Evolutionary conservation across 2,888 invertebrate genomes (phyloP).

Genomic region (Cheilosia grossa): DNA sequence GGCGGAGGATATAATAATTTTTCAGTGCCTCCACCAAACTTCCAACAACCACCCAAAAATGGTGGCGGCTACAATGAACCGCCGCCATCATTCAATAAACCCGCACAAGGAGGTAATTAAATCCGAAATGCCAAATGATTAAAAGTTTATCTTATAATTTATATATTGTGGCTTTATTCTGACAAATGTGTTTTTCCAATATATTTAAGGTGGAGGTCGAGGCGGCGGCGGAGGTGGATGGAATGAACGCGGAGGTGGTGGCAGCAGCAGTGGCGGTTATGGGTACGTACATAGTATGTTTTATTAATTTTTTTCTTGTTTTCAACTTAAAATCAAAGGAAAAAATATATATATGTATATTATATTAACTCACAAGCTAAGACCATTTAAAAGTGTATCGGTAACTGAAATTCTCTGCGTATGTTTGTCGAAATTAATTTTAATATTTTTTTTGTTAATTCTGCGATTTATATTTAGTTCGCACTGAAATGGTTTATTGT

Average conservation of each 20-base stretch:
- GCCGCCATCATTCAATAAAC: slow-evolving; percentile 81
- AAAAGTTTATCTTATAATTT: slow-evolving; percentile 36
- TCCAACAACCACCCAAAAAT: slow-evolving; percentile 80
- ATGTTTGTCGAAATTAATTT: slow-evolving; percentile 42
- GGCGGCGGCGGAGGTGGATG: slow-evolving; percentile 77
- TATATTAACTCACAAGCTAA: slow-evolving; percentile 76
- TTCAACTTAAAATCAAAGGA: slow-evolving; percentile 35
- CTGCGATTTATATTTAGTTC: slow-evolving; percentile 22
- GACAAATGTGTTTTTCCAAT: slow-evolving; percentile 49
- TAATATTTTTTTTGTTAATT: slow-evolving; percentile 14
- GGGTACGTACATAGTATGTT: slow-evolving; percentile 79
- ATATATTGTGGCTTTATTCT: slow-evolving; percentile 80
- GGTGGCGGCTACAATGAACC: slow-evolving; percentile 80
- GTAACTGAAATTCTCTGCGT: slow-evolving; percentile 46
- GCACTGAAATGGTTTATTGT: slow-evolving; percentile 45
- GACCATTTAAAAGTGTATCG: slow-evolving; percentile 74
- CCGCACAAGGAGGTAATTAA: slow-evolving; percentile 77
- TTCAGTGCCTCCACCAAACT: slow-evolving; percentile 82
- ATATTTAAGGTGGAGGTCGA: slow-evolving; percentile 76
- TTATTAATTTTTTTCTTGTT: slow-evolving; percentile 39
- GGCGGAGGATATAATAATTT: slow-evolving; percentile 81
- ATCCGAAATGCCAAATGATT: neutral
- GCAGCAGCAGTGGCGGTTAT: slow-evolving; percentile 80
- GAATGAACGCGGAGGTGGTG: slow-evolving; percentile 79
- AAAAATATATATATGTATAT: neutral